Percentiles rank a stretch among this genome's conserved stretches.
Conservation (phyloP, 2,797 vertebrate genomes). For the Danio jaintianensis region DNA sequence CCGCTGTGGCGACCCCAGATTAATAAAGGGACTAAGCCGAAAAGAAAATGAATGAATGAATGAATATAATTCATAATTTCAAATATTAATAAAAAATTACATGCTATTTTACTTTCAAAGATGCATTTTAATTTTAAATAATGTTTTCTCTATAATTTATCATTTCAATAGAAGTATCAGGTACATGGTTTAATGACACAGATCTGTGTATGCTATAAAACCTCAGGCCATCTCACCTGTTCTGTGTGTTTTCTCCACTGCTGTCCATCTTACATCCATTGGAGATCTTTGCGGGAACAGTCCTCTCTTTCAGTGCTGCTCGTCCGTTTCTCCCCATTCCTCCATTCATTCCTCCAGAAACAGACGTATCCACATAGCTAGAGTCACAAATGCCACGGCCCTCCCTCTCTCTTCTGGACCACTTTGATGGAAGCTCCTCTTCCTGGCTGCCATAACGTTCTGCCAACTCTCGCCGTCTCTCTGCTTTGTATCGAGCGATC, state of each 20-base stretch:
- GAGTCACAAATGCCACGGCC: slow-evolving; percentile 41
- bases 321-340: slow-evolving; percentile 42
- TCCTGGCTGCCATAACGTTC: slow-evolving; percentile 74
- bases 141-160: no score
- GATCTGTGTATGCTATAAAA: not conserved
- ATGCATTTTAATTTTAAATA: no score
- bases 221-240: slow-evolving; percentile 69
- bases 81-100: no score
- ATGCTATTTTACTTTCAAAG: no score
- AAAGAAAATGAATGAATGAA: no score
- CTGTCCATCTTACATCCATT: slow-evolving; percentile 71
- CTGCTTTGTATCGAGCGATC: slow-evolving; percentile 83
- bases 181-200: no score
- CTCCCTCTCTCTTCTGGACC: slow-evolving; percentile 72
- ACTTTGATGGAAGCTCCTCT: slow-evolving; percentile 77
- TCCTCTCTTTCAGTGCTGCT: slow-evolving; percentile 30
- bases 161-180: no score
- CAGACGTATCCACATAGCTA: slow-evolving; percentile 46
- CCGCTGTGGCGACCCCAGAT: no score
- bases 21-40: no score
- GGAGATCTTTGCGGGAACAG: slow-evolving; percentile 48
- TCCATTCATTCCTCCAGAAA: slow-evolving; percentile 63
- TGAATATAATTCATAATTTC: no score
- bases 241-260: slow-evolving; percentile 58
- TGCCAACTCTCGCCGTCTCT: slow-evolving; percentile 79